Base-by-base conservation (phyloP, 2,113 vertebrate genomes). In the Misgurnus mizolepis region DNA sequence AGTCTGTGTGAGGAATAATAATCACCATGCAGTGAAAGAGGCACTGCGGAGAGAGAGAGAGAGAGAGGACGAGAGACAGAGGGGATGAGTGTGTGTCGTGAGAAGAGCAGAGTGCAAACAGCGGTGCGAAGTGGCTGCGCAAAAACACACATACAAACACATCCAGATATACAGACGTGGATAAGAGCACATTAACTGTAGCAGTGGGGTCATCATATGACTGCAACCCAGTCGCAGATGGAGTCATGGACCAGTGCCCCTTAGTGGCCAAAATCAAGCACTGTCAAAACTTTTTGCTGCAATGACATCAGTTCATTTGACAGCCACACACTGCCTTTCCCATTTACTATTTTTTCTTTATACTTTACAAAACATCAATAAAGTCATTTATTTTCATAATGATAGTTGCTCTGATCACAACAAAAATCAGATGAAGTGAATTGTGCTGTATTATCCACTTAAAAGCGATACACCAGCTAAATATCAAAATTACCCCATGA, bases 1-100 rank as follows among this genome's bases (percentile, higher is more conserved):
- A 71, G 78, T 77, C 78, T 83, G 84, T 82, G 79, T 82, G 67
- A 79, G 58, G 84, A 85, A 85, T 85, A 85, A 83, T 83, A 85
- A 85, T 85, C 84, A 81, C 76, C 82, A 84, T 85, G 84, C 76
- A 84, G 80, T 83, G 78, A 67, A 76, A 82, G 67, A 82, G 60
- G 66, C 66, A 77, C 70, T 76, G 71, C 79, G 68, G 67, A 77
- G 67, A 70, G 69, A 41, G 70, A 69, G 64, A 55, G 53, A 22
- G 18, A 77, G 11, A 43, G 82, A 75, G 61, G 58, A 50, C 61
- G 69, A 68, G 69, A 73, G 71, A 61, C 6, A 53, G 45, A 62
- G 43, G 27, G 43, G 14, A 43, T 39, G 71, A 49, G 17, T 43
- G 50, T 3, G 55, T 41, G 60, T 50, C 45, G 7, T 53, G 68